phyloP scores from a whole-genome alignment of 1,140 invertebrate genomes.

The Brachionus manjavacas region DNA sequence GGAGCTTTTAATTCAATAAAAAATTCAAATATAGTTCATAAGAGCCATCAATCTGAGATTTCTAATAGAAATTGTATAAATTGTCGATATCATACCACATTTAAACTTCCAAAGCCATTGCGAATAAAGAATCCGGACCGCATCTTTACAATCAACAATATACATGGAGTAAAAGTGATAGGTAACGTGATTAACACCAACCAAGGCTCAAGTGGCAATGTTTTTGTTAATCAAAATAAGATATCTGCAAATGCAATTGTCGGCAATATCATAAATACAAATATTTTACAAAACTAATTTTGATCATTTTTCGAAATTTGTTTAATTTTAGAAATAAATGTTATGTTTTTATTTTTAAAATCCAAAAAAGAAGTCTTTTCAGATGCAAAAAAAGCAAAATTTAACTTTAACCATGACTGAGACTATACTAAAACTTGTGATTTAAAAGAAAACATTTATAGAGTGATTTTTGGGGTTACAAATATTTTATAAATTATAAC shows the following conservation, averaged over 20 bases:
- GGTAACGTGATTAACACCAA: not conserved
- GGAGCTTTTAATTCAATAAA: not conserved
- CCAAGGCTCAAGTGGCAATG: not conserved
- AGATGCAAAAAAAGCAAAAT: no score
- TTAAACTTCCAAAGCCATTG: not conserved
- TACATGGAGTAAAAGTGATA: not conserved
- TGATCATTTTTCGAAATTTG: no score
- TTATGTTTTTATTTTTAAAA: no score
- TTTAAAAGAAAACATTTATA: no score
- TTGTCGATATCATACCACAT: not conserved
- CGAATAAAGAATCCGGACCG: not conserved
- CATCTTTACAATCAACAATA: not conserved
- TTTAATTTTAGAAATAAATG: no score
- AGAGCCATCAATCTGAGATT: not conserved
- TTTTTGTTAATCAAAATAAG: not conserved
- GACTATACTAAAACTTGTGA: no score
- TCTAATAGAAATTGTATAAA: not conserved
- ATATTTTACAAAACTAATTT: not conserved
- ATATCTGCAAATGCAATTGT: not conserved
- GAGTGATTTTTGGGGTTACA: no score
- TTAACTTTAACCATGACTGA: no score
- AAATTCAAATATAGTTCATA: not conserved
- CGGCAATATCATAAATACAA: not conserved
- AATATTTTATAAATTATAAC: no score
- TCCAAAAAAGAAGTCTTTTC: no score